These are phyloP conservation scores for Epistrophe eligans DNA, from an alignment of 2,888 invertebrate genomes.

Conservation along the genomic window DNA sequence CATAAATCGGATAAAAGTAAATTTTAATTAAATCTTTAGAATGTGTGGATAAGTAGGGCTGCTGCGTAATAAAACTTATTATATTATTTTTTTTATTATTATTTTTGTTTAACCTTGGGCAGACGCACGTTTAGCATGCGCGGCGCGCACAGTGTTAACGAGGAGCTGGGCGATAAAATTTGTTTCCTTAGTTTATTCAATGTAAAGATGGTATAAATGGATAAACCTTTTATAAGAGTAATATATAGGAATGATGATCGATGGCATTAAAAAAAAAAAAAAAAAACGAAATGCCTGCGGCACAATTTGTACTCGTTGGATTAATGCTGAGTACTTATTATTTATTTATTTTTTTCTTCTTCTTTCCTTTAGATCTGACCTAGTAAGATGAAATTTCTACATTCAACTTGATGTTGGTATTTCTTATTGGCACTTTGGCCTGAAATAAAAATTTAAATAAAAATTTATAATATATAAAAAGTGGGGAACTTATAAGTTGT, in stretches of 20 bases:
- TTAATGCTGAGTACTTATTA: conserved; percentile 46
- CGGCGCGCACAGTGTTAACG: conserved; percentile 26
- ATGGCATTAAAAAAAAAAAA: conserved; percentile 47
- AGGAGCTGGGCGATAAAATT: conserved; percentile 43
- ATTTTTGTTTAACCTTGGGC: conserved; percentile 29
- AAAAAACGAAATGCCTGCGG: conserved; percentile 63
- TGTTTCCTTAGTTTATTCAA: conserved; percentile 18
- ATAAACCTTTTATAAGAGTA: conserved; percentile 30
- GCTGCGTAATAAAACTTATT: conserved; percentile 59
- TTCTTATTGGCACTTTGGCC: conserved; percentile 66
- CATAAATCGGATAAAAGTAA: conserved; percentile 61
- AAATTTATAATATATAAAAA: conserved; percentile 25
- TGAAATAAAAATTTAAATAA: conserved; percentile 10
- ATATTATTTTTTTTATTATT: conserved; percentile 25
- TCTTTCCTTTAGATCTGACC: conserved; percentile 50
- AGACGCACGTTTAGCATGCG: conserved; percentile 3
- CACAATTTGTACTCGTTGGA: conserved; percentile 55
- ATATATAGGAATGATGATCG: conserved; percentile 60
- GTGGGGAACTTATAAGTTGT: conserved; percentile 53
- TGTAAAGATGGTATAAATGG: conserved; percentile 39
- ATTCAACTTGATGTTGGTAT: conserved; percentile 60
- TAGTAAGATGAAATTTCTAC: conserved; percentile 68
- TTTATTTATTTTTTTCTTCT: conserved; percentile 20
- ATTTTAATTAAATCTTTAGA: conserved; percentile 66
- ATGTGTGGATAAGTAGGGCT: conserved; percentile 71